These are phyloP conservation scores for Dendrolimus pini DNA, from an alignment of 2,888 invertebrate genomes.

Conservation along the genomic window DNA sequence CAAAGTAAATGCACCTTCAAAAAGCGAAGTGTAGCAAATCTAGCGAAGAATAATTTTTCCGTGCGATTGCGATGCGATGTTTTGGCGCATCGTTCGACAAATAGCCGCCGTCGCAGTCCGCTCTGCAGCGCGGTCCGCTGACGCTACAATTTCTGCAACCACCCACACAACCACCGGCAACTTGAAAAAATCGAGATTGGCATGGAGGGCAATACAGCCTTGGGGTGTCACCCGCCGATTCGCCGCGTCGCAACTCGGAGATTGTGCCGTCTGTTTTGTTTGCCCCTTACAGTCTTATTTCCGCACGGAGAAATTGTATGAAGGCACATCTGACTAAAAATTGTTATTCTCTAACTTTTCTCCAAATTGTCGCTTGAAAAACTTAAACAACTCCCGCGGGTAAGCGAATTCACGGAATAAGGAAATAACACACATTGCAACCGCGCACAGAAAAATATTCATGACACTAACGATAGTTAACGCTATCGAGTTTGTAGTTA, in stretches of 20 bases:
- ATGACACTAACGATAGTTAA: slow-evolving; percentile 47
- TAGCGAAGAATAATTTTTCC: slow-evolving; percentile 66
- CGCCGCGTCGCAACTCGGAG: slow-evolving; percentile 67
- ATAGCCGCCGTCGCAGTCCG: slow-evolving; percentile 62
- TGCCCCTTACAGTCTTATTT: slow-evolving; percentile 70
- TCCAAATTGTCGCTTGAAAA: slow-evolving; percentile 31
- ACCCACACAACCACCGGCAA: slow-evolving; percentile 35
- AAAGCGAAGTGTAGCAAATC: slow-evolving; percentile 62
- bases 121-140: slow-evolving; percentile 64
- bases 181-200: slow-evolving; percentile 67
- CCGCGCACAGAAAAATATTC: slow-evolving; percentile 23
- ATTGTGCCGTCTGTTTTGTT: slow-evolving; percentile 70
- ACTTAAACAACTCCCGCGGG: slow-evolving; percentile 19
- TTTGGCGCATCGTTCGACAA: slow-evolving; percentile 74
- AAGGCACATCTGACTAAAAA: slow-evolving; percentile 51
- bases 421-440: slow-evolving; percentile 27
- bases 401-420: slow-evolving; percentile 22
- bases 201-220: slow-evolving; percentile 52
- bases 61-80: slow-evolving; percentile 68
- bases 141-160: slow-evolving; percentile 58
- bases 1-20: slow-evolving; percentile 63
- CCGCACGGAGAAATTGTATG: slow-evolving; percentile 56
- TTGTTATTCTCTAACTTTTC: slow-evolving; percentile 48
- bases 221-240: slow-evolving; percentile 62
- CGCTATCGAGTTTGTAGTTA: slow-evolving; percentile 66